phyloP scores from a whole-genome alignment of 2,113 vertebrate species.

The Cyanoderma ruficeps region DNA sequence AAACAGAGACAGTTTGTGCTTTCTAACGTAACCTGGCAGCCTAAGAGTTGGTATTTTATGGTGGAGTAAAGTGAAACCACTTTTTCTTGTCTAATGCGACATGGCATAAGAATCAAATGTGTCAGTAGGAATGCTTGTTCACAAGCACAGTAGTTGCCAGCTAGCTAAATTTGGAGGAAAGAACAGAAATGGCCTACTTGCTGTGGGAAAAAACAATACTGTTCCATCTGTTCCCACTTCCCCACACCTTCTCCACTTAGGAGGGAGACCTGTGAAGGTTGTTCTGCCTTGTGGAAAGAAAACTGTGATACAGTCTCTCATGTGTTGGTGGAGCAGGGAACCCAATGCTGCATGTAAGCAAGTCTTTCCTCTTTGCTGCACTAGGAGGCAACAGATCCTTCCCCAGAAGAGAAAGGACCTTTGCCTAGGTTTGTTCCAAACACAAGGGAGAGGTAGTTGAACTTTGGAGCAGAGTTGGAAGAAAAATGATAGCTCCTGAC shows the following conservation, averaged over 20 bases:
- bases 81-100: background rate
- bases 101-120: background rate
- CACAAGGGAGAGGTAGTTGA: background rate
- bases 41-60: background rate
- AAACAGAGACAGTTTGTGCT: background rate
- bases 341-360: fast-evolving
- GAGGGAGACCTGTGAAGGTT: background rate
- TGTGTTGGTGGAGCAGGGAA: background rate
- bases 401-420: background rate
- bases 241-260: background rate
- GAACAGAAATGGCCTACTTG: background rate
- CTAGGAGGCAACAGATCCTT: background rate
- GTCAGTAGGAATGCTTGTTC: background rate
- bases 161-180: background rate
- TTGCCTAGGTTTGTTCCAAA: background rate
- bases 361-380: background rate
- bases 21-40: background rate
- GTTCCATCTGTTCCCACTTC: background rate
- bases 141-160: background rate
- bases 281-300: background rate
- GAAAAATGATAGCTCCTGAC: background rate
- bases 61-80: background rate
- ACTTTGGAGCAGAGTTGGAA: background rate
- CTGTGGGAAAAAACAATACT: background rate
- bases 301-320: background rate